Conservation (phyloP, 2,797 vertebrate species). For the Hozukius guyotensis region DNA sequence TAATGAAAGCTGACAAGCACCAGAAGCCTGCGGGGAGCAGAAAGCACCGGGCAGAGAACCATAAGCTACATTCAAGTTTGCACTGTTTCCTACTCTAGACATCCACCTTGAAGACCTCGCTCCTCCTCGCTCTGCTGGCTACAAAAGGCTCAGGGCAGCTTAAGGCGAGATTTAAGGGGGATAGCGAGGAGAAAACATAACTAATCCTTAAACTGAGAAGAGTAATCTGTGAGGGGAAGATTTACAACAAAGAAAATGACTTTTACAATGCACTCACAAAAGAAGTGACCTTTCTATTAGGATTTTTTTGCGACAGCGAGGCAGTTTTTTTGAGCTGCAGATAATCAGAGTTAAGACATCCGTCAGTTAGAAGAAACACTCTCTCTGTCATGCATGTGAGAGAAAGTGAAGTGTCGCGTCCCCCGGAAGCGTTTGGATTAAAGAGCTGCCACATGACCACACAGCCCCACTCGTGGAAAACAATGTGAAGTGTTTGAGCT, state of each 20-base stretch:
- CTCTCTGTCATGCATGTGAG: neutral
- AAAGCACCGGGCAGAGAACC: constrained; percentile 57
- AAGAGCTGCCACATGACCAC: constrained; percentile 28
- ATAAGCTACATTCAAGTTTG: constrained; percentile 66
- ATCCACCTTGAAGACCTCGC: constrained; percentile 79
- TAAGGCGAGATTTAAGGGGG: constrained; percentile 80
- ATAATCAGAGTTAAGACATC: constrained; percentile 54
- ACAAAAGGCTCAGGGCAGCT: constrained; percentile 83
- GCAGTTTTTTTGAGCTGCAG: constrained; percentile 30
- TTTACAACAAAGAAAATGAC: constrained; percentile 74
- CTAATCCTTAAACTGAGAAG: constrained; percentile 84
- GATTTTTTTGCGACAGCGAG: constrained; percentile 16
- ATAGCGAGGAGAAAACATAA: constrained; percentile 82
- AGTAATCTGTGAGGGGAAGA: constrained; percentile 78
- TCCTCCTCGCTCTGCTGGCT: constrained; percentile 72
- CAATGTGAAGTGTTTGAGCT: constrained; percentile 46
- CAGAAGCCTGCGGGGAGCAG: constrained; percentile 69
- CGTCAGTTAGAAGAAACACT: constrained; percentile 14
- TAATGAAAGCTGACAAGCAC: constrained; percentile 78
- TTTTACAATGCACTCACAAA: constrained; percentile 64
- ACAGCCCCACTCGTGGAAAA: constrained; percentile 30
- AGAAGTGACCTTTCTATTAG: constrained; percentile 56
- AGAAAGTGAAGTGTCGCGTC: constrained; percentile 37
- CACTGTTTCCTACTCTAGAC: constrained; percentile 67
- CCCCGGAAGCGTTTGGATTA: constrained; percentile 51